A percentile compares a stretch with the other conserved stretches of the same genome.
These are phyloP conservation scores for Proteles cristata DNA, from an alignment of 2,113 vertebrate species.

Conservation along the genomic window DNA sequence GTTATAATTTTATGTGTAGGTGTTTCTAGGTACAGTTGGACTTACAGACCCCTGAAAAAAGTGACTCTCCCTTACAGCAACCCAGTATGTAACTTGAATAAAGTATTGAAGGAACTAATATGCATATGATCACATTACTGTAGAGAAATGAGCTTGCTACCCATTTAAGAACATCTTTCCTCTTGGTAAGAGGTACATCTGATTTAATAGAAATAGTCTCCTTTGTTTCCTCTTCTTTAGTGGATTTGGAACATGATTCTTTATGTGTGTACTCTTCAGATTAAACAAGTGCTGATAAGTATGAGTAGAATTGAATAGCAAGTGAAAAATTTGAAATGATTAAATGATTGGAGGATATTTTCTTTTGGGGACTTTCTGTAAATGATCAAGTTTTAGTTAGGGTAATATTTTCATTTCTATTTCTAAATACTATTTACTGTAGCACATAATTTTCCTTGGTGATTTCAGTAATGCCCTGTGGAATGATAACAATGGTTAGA, in stretches of 20 bases:
- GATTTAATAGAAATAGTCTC: not conserved
- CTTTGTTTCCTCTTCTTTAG: not conserved
- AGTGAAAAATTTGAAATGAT: not conserved
- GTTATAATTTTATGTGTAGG: not conserved
- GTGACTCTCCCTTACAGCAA: not conserved
- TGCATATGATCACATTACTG: not conserved
- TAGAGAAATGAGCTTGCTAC: not conserved
- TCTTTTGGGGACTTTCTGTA: not conserved
- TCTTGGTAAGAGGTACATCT: not conserved
- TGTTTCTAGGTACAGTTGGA: not conserved
- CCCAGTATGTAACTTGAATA: not conserved
- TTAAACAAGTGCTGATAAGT: not conserved
- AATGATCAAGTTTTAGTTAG: not conserved
- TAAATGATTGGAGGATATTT: not conserved
- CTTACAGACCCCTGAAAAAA: not conserved
- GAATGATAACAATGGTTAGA: slow-evolving; percentile 5
- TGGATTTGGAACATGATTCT: not conserved
- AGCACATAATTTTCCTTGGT: not conserved
- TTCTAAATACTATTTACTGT: not conserved
- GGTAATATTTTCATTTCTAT: not conserved
- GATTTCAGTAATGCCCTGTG: not conserved
- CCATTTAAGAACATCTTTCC: not conserved
- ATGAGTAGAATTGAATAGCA: not conserved
- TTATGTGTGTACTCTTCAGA: not conserved
- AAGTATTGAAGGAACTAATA: not conserved